Conservation (phyloP, 2,797 vertebrate genomes). For the Epinephelus coioides region DNA sequence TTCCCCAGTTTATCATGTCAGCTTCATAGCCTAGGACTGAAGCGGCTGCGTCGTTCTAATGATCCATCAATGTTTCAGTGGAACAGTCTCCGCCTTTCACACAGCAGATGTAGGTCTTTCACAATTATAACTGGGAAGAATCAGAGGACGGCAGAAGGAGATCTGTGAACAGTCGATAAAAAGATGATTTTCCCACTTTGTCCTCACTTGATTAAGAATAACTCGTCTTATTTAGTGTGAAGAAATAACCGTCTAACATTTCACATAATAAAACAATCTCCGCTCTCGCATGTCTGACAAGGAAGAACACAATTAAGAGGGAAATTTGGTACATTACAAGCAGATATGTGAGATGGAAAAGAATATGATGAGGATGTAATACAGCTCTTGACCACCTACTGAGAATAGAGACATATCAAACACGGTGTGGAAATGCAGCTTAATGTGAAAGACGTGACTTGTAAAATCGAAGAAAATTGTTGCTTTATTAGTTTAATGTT, state of each 20-base stretch:
- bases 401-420: constrained; percentile 49
- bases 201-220: constrained; percentile 27
- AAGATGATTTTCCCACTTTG: background rate
- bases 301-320: constrained; percentile 52
- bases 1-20: constrained; percentile 25
- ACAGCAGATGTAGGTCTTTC: constrained; percentile 58
- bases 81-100: constrained; percentile 38
- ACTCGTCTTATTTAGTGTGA: constrained; percentile 32
- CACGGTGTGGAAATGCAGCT: constrained; percentile 46
- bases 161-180: constrained; percentile 35
- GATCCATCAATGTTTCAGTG: constrained; percentile 36
- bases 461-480: constrained; percentile 37
- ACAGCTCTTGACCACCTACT: constrained; percentile 44
- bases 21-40: constrained; percentile 3
- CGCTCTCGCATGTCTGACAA: constrained; percentile 32
- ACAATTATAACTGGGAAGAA: constrained; percentile 49
- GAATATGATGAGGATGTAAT: constrained; percentile 56
- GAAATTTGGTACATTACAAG: constrained; percentile 46
- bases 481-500: constrained; percentile 52
- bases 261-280: constrained; percentile 54
- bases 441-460: constrained; percentile 59
- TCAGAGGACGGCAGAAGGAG: constrained; percentile 32
- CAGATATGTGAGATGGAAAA: constrained; percentile 47
- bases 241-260: constrained; percentile 24
- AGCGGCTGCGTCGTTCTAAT: background rate